Base-by-base conservation (phyloP, 2,888 invertebrate species). In the Ichneumoninae sp. region DNA sequence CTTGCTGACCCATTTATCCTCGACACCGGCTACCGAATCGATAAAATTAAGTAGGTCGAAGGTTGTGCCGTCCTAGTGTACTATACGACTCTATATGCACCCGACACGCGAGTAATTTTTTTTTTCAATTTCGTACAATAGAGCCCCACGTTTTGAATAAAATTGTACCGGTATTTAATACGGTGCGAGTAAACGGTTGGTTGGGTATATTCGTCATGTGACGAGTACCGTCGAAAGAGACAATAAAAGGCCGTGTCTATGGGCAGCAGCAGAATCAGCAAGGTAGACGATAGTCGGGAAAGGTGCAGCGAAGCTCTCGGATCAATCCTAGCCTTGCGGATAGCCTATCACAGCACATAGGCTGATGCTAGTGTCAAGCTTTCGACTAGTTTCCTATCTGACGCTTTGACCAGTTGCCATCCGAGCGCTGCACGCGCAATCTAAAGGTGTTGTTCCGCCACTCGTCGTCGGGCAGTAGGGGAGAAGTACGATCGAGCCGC, bases 21-120 rank as follows among this genome's bases (percentile, higher is more conserved):
- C 66, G 79, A 72, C 84, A 36, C 69, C 75, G 60, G 10, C 60
- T 76, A 54, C 78, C 74, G 74, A 80, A 85, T 85, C 85, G 85
- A 85, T 85, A 85, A 78, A 69, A 80, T 66, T 79, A 85, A 85
- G 80, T 85, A 77, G 85, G 85, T 85, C 85, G 85, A 82, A 85
- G 82, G 85, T 82, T 82, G 65, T 60, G 72, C 86, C 68, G 75
- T 71, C 78, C 76, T 69, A 68, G 57, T 62, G 44, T 68, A 47
- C 36, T 71, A 33, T 62, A 54, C 69, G 16, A 40, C 30, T 40
- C 13, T 33, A 13, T 36, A 57, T 13, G 47, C 60, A 69, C 19
- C 19, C 22, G 57, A 62, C 33, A 33, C 33, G 62, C 62, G 33
- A 33, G 33, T 22, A 22, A 33, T 16, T 16, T 33, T 33, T 62